Base-by-base conservation (phyloP, 2,797 vertebrate species). In the Arctocebus calabarensis region DNA sequence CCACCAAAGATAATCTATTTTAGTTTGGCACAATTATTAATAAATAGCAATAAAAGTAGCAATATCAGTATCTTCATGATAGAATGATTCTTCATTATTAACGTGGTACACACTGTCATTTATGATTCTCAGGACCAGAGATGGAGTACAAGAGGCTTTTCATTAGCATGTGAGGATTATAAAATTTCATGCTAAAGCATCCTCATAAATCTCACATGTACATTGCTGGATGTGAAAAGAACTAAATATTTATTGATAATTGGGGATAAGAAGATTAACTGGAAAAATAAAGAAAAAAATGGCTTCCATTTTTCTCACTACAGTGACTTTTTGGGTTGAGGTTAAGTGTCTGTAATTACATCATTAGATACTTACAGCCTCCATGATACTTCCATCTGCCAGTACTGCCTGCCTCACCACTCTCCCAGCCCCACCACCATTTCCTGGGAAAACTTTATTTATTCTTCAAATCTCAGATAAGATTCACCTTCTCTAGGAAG, bases 221-320 rank as follows among this genome's bases (percentile, higher is more conserved):
- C 25, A 62, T 48, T 91, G 22, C 6, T 70, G 82, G 10, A 59
- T 37, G 22, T 55, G 29, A 85, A 55, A 81, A 75, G 20, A 62
- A 55, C 2, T 61, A 77, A 70, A 64, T 45, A 40, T 32, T 66
- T 13, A 14, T 3, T 12, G 48, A 14, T 22, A 78, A 83, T 64
- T 77, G 73, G 23, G 6, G 23, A 45, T 29, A 70, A 59, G 12
- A 78, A 1, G 0, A 79, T 78, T 19, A 59, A 23, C n/a, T 91
- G 57, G 48, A 83, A 92, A n/a, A 88, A 70, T 48, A 55, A 88
- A 81, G 14, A 48, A 83, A 57, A n/a, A 29, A 83, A 20, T 14
- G 11, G 3, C 19, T 94, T 73, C n/a, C 9, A 48, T 59, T 20
- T 81, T 84, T 74, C 4, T 48, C 10, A 62, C 19, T 22, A 10